Evolutionary conservation across 2,888 invertebrate genomes (phyloP).

Genomic region (Apotomis turbidana): DNA sequence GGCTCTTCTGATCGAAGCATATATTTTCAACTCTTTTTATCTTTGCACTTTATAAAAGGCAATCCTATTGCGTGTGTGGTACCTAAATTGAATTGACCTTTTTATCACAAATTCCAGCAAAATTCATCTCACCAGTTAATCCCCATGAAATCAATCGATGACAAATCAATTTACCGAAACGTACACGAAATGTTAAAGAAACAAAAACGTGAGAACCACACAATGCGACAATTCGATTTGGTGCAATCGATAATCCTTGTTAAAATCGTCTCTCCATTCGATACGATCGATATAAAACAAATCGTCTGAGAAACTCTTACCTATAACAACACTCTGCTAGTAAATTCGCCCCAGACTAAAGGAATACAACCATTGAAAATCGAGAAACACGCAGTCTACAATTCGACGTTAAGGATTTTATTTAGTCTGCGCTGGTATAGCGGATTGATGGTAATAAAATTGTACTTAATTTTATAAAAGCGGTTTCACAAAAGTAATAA

Average conservation of each 20-base stretch:
- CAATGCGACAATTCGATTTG: slow-evolving; percentile 57
- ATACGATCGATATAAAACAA: slow-evolving; percentile 72
- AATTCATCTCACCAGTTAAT: slow-evolving; percentile 45
- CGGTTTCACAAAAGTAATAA: slow-evolving; percentile 66
- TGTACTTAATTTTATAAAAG: slow-evolving; percentile 61
- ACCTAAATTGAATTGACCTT: slow-evolving; percentile 6
- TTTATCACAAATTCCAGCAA: slow-evolving; percentile 1
- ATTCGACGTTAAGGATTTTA: slow-evolving; percentile 50
- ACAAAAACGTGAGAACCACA: slow-evolving; percentile 80
- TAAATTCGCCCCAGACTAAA: slow-evolving; percentile 53
- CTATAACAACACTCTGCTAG: slow-evolving; percentile 48
- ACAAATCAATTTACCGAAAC: slow-evolving; percentile 69
- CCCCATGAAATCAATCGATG: slow-evolving; percentile 62
- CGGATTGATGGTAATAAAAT: slow-evolving; percentile 67
- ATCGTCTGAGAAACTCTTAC: slow-evolving; percentile 65
- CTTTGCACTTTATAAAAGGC: no score
- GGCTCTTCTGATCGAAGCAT: no score
- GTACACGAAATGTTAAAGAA: slow-evolving; percentile 67
- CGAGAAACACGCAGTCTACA: slow-evolving; percentile 19
- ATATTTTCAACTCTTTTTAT: no score
- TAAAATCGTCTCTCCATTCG: slow-evolving; percentile 71
- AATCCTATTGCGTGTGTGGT: no score
- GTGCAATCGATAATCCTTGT: slow-evolving; percentile 69
- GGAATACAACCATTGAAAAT: slow-evolving; percentile 46
- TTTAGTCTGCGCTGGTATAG: slow-evolving; percentile 59